Evolutionary conservation across 2,797 vertebrate species (phyloP).

Genomic region (Sebastes oblongus): DNA sequence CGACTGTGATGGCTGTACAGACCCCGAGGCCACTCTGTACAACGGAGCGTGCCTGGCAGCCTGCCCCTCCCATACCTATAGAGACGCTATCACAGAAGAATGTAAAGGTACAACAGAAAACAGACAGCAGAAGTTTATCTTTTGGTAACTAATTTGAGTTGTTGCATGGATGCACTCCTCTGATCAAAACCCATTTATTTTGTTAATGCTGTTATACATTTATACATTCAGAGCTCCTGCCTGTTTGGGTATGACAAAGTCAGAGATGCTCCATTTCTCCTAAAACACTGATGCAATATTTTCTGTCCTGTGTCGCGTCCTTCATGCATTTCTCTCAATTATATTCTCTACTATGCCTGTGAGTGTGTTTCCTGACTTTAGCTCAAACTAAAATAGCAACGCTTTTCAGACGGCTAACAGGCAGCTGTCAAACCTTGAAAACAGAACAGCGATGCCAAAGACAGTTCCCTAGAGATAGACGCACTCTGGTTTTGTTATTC

Average conservation of each 20-base stretch:
- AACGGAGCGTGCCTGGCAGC: constrained; percentile 78
- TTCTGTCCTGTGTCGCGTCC: constrained; percentile 35
- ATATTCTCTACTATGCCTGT: constrained; percentile 39
- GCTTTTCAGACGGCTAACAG: constrained; percentile 62
- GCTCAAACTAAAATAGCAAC: constrained; percentile 66
- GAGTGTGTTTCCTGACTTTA: constrained; percentile 50
- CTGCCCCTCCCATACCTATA: constrained; percentile 85
- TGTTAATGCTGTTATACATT: not conserved
- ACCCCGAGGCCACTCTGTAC: constrained; percentile 66
- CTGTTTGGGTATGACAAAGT: constrained; percentile 1
- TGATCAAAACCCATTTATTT: not conserved
- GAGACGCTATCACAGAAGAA: constrained; percentile 65
- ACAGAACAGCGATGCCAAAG: constrained; percentile 54
- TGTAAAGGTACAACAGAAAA: constrained; percentile 83
- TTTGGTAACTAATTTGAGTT: not conserved
- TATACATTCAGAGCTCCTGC: not conserved
- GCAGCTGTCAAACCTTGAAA: constrained; percentile 73
- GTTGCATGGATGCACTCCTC: not conserved
- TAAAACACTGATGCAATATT: constrained; percentile 23
- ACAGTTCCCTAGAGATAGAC: constrained; percentile 60
- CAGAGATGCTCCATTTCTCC: constrained; percentile 3
- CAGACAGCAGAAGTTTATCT: too few species aligned
- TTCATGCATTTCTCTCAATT: constrained; percentile 39
- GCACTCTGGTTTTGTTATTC: constrained; percentile 47
- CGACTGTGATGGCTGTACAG: constrained; percentile 83